phyloP scores from a whole-genome alignment of 2,113 vertebrate genomes.

The Phylloscopus trochilus region DNA sequence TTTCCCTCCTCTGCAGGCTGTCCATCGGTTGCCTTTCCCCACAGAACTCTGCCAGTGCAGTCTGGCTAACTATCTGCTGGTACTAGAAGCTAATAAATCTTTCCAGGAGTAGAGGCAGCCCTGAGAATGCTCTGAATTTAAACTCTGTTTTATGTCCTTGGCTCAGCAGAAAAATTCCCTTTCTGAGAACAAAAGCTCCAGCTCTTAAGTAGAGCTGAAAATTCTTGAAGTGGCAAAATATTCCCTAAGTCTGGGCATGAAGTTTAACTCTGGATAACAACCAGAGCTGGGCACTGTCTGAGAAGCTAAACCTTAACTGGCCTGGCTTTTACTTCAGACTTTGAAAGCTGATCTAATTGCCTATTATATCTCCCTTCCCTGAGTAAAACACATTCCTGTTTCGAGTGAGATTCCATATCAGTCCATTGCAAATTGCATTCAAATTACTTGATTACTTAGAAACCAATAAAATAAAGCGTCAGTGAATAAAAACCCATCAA shows the following conservation, averaged over 20 bases:
- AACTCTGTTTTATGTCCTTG: background rate
- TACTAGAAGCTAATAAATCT: slow-evolving; percentile 47
- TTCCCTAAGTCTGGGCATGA: background rate
- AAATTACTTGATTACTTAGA: background rate
- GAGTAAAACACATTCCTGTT: background rate
- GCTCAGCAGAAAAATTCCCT: background rate
- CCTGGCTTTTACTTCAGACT: background rate
- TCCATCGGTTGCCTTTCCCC: background rate
- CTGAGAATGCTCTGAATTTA: slow-evolving; percentile 19
- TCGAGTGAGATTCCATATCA: background rate
- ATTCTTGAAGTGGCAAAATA: background rate
- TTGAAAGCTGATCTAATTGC: background rate
- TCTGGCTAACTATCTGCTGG: slow-evolving; percentile 21
- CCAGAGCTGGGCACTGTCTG: background rate
- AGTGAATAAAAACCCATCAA: slow-evolving; percentile 8
- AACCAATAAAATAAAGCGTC: slow-evolving; percentile 23
- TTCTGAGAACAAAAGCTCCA: background rate
- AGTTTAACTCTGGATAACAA: background rate
- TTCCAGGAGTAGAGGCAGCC: background rate
- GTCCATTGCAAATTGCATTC: background rate
- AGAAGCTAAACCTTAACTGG: background rate
- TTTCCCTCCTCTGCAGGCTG: background rate
- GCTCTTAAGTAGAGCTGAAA: background rate
- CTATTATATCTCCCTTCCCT: background rate
- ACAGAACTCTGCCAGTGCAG: background rate